Base-by-base conservation (phyloP, 1,140 invertebrate genomes). In the Hestina assimilis region DNA sequence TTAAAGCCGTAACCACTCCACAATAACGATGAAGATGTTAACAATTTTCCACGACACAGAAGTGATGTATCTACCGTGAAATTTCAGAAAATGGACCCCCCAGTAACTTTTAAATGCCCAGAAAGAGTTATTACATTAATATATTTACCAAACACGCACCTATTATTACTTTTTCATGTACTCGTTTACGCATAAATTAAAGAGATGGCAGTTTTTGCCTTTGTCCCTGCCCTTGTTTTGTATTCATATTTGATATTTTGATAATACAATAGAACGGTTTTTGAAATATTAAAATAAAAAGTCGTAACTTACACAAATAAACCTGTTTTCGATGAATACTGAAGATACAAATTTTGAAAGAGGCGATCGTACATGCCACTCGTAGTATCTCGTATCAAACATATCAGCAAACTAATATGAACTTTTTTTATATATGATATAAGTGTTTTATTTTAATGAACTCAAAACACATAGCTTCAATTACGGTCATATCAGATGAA, bases 81-180 rank as follows among this genome's bases (percentile, higher is more conserved):
- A 88, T 88, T 86, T 83, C 77, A 69, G 69, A 84, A 86, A 81
- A 86, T 78, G 77, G 60, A 58, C 69, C 67, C 67, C 65, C 63
- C n/a, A n/a, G 64, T 69, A 69, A 76, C 69, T 67, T 65, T 48
- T 54, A 66, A 70, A 64, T 71, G 61, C 70, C 80, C 82, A 65
- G 46, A 63, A 72, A 80, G 78, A 83, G 69, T 83, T 83, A 87
- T 88, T 84, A 79, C 75, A 79, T 83, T 86, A 85, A 80, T 88
- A 79, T 87, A 87, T 88, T 88, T 88, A 88, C 85, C 72, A 85
- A 83, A 88, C 85, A 87, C 80, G 79, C 74, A 85, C 69, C 85
- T 80, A 85, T 88, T 87, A 86, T 88, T 86, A 87, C 79, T 58
- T 79, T 88, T 88, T 85, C 82, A 88, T 88, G 85, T 88, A 88